Percentiles rank a stretch among this genome's conserved stretches.
Evolutionary conservation across 2,888 invertebrate genomes (phyloP).

Genomic region (Osedax frankpressi): DNA sequence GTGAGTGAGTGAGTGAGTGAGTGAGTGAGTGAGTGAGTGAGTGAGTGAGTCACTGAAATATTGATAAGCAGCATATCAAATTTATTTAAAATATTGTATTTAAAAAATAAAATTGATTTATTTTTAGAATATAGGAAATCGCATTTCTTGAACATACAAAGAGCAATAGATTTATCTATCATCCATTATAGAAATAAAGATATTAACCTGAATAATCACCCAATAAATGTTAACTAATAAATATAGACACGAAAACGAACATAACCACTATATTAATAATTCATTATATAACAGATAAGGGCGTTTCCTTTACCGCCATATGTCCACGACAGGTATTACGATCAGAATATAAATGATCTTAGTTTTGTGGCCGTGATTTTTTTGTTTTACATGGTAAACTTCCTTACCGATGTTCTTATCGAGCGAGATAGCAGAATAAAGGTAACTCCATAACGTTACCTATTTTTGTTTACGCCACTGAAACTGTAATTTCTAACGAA

Average conservation of each 20-base stretch:
- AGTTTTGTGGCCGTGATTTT: not conserved
- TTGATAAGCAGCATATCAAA: too few species aligned
- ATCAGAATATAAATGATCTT: not conserved
- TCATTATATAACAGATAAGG: not conserved
- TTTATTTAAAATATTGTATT: too few species aligned
- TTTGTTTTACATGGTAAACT: not conserved
- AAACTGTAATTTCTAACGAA: too few species aligned
- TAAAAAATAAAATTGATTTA: too few species aligned
- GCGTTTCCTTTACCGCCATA: not conserved
- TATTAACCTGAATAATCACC: not conserved
- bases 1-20: too few species aligned
- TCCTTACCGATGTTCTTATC: not conserved
- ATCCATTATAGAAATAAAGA: not conserved
- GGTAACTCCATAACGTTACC: too few species aligned
- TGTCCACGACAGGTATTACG: not conserved
- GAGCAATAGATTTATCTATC: not conserved
- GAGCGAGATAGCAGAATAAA: not conserved
- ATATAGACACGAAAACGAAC: too few species aligned
- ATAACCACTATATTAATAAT: too few species aligned
- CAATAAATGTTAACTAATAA: not conserved
- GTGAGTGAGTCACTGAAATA: too few species aligned
- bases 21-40: too few species aligned
- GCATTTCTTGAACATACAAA: not conserved
- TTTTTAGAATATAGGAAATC: not conserved
- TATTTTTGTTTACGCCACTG: too few species aligned